Conservation (phyloP, 2,113 vertebrate genomes). For the Tamias sibiricus region DNA sequence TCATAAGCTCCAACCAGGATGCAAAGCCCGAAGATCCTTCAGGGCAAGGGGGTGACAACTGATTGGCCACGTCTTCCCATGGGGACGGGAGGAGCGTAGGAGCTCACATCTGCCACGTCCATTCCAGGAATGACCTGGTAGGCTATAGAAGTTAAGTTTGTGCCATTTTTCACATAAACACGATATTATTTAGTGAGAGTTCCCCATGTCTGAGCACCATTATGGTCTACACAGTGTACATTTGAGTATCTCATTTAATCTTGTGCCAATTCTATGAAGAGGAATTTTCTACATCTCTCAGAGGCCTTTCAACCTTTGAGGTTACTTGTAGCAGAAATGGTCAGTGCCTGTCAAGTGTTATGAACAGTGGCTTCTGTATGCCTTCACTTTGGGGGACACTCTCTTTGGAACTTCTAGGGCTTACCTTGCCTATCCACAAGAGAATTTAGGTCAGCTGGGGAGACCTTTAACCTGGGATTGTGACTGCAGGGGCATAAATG, state of each 20-base stretch:
- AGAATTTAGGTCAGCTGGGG: background rate
- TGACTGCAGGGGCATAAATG: background rate
- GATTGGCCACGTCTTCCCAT: rapidly evolving
- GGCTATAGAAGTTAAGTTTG: background rate
- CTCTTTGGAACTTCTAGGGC: background rate
- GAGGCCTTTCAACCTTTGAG: background rate
- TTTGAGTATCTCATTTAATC: background rate
- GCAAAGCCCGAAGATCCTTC: background rate
- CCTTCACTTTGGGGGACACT: background rate
- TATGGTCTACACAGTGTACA: no score
- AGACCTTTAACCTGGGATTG: no score
- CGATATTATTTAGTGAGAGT: background rate
- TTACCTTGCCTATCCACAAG: background rate
- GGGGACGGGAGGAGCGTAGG: background rate
- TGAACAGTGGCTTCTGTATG: background rate
- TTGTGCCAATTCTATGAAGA: background rate
- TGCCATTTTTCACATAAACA: background rate
- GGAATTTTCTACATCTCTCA: background rate
- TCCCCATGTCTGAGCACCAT: background rate
- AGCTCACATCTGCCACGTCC: no score
- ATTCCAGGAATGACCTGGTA: background rate
- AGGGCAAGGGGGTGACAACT: background rate
- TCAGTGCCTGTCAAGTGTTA: background rate
- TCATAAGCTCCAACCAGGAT: background rate
- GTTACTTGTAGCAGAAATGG: background rate